Conservation (phyloP, 2,797 vertebrate species). For the Chiroxiphia lanceolata region DNA sequence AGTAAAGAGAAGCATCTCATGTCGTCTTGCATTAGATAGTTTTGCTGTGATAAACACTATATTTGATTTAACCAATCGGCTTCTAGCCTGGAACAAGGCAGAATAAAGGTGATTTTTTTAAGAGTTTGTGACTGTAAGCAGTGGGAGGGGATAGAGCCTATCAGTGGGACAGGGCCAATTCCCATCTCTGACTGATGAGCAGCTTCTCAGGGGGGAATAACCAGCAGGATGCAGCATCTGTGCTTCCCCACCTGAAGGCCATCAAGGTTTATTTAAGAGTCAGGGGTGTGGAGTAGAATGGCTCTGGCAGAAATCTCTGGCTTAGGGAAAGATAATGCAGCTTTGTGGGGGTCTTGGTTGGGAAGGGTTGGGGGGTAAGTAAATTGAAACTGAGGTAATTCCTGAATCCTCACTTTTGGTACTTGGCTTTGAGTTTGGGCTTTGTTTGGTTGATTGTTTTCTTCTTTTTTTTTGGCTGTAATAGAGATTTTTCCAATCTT, state of each 20-base stretch:
- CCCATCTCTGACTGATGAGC: neutral
- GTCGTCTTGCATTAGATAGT: neutral
- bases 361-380: neutral
- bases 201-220: neutral
- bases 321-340: neutral
- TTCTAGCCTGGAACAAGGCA: neutral
- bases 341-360: neutral
- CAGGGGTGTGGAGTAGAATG: neutral
- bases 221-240: neutral
- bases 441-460: neutral
- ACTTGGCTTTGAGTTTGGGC: neutral
- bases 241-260: neutral
- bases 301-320: neutral
- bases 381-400: neutral
- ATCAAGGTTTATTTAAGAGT: neutral
- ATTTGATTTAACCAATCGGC: neutral
- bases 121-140: neutral
- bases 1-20: neutral
- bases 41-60: neutral
- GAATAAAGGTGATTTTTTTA: neutral
- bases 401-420: neutral
- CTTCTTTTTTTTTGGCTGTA: no score
- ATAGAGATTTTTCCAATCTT: neutral
- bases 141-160: neutral
- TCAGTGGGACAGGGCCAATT: neutral